These are phyloP conservation scores for Pollenia amentaria DNA, from an alignment of 2,888 invertebrate species.

Conservation along the genomic window DNA sequence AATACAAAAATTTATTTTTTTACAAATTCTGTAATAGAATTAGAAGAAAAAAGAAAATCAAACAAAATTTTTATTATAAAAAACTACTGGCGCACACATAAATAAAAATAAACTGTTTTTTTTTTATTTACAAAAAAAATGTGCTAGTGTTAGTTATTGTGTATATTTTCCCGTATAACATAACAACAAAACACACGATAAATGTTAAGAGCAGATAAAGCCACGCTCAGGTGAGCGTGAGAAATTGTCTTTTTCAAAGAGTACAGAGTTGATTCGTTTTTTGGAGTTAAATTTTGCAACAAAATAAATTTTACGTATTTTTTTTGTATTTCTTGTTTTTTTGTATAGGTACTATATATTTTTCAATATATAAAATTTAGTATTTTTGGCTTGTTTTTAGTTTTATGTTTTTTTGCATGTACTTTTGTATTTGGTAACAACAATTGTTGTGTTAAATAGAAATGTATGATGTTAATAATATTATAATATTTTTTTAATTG, in stretches of 20 bases:
- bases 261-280: slow-evolving; percentile 18
- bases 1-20: slow-evolving; percentile 1
- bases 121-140: slow-evolving; percentile 1
- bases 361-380: no score
- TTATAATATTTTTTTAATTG: neutral
- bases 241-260: slow-evolving; percentile 41
- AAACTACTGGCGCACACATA: neutral
- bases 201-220: slow-evolving; percentile 46
- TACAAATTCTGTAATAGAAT: neutral
- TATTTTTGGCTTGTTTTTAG: slow-evolving; percentile 2
- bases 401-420: slow-evolving; percentile 1
- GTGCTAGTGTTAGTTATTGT: neutral
- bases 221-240: slow-evolving; percentile 72
- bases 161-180: neutral
- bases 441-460: neutral
- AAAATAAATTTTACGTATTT: slow-evolving; percentile 5
- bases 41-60: neutral
- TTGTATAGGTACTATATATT: neutral
- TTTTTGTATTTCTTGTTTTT: neutral
- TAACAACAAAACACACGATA: neutral
- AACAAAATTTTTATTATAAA: neutral
- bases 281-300: slow-evolving; percentile 46
- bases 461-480: slow-evolving; percentile 2
- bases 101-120: neutral
- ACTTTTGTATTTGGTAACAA: neutral